A percentile compares a stretch with the other conserved stretches of the same genome.
Evolutionary conservation across 23 tunicate genomes (phyloP).

Genomic region (Oikopleura albicans): DNA sequence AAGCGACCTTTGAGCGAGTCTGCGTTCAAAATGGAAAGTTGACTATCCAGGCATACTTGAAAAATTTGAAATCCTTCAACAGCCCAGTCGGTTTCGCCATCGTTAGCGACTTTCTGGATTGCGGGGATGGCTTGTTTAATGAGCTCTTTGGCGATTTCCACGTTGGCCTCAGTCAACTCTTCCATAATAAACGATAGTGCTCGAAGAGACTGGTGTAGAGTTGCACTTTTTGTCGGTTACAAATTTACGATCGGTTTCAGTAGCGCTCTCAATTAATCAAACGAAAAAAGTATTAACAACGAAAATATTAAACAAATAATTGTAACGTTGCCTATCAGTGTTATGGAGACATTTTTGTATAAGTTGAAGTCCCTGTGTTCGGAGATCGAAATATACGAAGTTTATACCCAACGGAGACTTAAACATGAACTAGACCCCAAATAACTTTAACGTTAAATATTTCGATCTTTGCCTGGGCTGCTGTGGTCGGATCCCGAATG

Average conservation of each 20-base stretch:
- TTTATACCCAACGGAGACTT: no score
- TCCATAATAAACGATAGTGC: background rate
- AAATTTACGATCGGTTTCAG: no score
- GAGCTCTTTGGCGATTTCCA: background rate
- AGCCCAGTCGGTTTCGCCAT: conserved; percentile 10
- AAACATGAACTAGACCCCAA: no score
- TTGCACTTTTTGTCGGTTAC: background rate
- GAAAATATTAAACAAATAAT: no score
- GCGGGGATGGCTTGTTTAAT: background rate
- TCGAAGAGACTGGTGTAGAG: conserved; percentile 7
- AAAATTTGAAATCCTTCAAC: conserved; percentile 1
- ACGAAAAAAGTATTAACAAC: no score
- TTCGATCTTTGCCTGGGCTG: no score
- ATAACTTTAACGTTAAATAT: no score
- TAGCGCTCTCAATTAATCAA: no score
- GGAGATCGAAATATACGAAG: no score
- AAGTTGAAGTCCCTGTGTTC: background rate
- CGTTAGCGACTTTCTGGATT: background rate
- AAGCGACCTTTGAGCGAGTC: no score
- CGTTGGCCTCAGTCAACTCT: background rate
- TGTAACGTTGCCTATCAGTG: background rate
- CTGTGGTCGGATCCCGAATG: background rate
- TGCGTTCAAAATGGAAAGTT: background rate
- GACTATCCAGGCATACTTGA: background rate
- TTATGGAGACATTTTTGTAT: background rate